Evolutionary conservation across 2,888 invertebrate species (phyloP).

Genomic region (Meandrusa payeni): DNA sequence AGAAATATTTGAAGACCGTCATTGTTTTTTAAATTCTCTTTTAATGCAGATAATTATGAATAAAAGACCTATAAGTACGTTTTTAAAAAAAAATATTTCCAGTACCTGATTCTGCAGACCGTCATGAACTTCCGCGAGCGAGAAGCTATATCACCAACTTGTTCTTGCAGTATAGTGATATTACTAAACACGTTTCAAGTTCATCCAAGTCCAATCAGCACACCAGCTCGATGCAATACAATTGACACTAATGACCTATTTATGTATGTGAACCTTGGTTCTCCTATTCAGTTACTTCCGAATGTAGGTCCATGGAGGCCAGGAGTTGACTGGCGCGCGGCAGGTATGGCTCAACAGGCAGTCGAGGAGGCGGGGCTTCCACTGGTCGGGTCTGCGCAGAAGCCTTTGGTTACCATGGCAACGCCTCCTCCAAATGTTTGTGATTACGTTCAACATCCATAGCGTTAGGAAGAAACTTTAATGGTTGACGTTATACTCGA

Average conservation of each 20-base stretch:
- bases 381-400: conserved; percentile 61
- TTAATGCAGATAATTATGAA: not conserved
- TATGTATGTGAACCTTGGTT: conserved; percentile 23
- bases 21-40: not conserved
- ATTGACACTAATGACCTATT: conserved; percentile 33
- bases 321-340: conserved; percentile 62
- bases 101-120: conserved; percentile 60
- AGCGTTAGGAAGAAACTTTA: conserved; percentile 52
- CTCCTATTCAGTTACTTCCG: conserved; percentile 31
- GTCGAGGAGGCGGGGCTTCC: conserved; percentile 58
- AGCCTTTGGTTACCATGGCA: conserved; percentile 61
- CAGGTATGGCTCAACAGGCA: conserved; percentile 70
- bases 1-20: not conserved
- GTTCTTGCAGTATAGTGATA: conserved; percentile 40
- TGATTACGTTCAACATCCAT: conserved; percentile 51
- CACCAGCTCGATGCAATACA: conserved; percentile 32
- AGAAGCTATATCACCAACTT: conserved; percentile 47
- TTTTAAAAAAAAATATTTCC: too few relatives aligned
- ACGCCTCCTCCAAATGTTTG: conserved; percentile 73
- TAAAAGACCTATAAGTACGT: too few relatives aligned
- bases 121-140: conserved; percentile 55
- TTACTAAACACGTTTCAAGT: conserved; percentile 39
- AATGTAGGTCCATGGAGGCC: conserved; percentile 50
- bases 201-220: conserved; percentile 30
- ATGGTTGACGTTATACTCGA: conserved; percentile 56